These are phyloP conservation scores for Elephantulus edwardii DNA, from an alignment of 2,113 vertebrate species.

Conservation along the genomic window DNA sequence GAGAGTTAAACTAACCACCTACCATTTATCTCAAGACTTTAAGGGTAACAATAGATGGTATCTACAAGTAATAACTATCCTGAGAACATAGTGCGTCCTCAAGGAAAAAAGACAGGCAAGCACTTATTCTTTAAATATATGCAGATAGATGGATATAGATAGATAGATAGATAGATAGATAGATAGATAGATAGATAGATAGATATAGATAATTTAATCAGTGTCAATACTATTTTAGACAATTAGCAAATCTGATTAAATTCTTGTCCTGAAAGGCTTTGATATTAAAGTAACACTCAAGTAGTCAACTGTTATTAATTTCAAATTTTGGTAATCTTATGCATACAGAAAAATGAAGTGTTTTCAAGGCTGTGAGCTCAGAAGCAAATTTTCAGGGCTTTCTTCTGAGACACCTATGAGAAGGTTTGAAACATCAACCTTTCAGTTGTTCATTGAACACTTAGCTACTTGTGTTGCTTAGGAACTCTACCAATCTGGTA, in stretches of 20 bases:
- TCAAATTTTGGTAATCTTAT: neutral
- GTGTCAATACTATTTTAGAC: neutral
- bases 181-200: no score
- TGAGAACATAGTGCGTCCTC: neutral
- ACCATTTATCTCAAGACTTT: slow-evolving; percentile 1
- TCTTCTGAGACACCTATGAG: neutral
- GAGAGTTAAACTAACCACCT: neutral
- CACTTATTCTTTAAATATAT: neutral
- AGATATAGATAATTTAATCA: no score
- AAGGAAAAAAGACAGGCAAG: neutral
- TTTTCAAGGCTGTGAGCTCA: neutral
- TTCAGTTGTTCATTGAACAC: neutral
- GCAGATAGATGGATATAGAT: no score
- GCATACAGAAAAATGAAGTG: neutral
- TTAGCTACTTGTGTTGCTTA: neutral
- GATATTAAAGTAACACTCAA: neutral
- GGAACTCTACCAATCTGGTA: neutral
- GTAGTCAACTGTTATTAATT: neutral
- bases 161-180: no score
- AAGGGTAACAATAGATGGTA: neutral
- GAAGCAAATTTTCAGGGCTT: neutral
- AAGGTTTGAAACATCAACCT: neutral
- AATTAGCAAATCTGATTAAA: neutral
- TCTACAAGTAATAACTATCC: slow-evolving; percentile 27
- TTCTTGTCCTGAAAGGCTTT: neutral